Conservation (phyloP, 2,113 vertebrate species). For the Isichthys henryi region DNA sequence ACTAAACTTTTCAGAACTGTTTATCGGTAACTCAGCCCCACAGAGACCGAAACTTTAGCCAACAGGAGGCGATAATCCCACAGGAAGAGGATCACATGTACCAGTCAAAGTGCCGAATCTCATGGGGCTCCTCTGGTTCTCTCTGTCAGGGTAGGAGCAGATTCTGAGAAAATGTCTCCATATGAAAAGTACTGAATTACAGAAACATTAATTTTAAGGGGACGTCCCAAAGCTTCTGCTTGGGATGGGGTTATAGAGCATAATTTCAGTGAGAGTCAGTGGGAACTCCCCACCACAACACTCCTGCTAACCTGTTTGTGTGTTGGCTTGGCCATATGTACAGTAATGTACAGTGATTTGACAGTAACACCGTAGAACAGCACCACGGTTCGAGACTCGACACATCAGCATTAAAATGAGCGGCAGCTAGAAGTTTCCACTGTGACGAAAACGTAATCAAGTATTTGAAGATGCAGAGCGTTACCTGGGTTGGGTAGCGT, state of each 20-base stretch:
- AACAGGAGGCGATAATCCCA: background rate
- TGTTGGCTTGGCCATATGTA: background rate
- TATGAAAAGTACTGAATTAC: background rate
- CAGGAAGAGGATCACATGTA: background rate
- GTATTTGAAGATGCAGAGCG: background rate
- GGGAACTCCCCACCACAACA: background rate
- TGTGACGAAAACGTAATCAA: background rate
- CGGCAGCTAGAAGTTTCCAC: background rate
- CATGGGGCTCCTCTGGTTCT: background rate
- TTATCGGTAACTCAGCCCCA: background rate
- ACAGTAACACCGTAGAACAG: background rate
- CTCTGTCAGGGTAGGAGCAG: background rate
- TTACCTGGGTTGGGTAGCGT: constrained; percentile 86
- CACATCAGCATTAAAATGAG: background rate
- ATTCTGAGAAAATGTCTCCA: background rate
- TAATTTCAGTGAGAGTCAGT: background rate
- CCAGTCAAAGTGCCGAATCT: background rate
- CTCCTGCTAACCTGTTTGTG: background rate
- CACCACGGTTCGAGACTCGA: background rate
- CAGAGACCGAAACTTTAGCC: background rate
- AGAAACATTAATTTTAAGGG: background rate
- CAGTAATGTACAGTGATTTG: no score
- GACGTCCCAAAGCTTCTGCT: background rate
- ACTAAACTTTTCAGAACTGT: background rate
- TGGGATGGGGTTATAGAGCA: background rate